Evolutionary conservation across 2,888 invertebrate species (phyloP).

Genomic region (Limenitis camilla): DNA sequence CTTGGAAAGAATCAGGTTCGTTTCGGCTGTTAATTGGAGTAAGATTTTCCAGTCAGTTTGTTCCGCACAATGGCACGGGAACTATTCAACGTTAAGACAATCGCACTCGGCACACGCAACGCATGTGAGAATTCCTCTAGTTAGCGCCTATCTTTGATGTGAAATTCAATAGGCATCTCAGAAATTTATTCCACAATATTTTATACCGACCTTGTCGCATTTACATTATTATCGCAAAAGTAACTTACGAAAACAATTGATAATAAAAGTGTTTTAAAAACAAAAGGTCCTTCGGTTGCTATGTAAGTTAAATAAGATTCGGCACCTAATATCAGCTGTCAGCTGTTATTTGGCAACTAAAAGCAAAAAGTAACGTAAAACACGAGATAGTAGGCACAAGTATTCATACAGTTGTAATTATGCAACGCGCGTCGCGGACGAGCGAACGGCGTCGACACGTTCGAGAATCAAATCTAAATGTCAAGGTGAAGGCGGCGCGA

Average conservation of each 20-base stretch:
- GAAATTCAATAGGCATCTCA: slow-evolving; percentile 11
- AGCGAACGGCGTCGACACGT: slow-evolving; percentile 51
- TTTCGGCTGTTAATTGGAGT: slow-evolving; percentile 52
- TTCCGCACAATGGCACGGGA: slow-evolving; percentile 50
- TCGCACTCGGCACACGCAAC: slow-evolving; percentile 27
- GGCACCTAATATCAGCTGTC: not conserved
- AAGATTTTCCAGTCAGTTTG: slow-evolving; percentile 52
- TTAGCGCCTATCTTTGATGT: slow-evolving; percentile 14
- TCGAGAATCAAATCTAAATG: slow-evolving; percentile 65
- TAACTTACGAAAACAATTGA: not conserved
- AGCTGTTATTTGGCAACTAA: slow-evolving; percentile 5
- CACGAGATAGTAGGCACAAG: slow-evolving; percentile 9
- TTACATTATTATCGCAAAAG: slow-evolving; percentile 1
- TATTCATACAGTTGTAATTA: slow-evolving; percentile 17
- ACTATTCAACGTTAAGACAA: slow-evolving; percentile 50
- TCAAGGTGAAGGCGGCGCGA: slow-evolving; percentile 66
- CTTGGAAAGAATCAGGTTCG: slow-evolving; percentile 34
- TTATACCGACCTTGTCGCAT: slow-evolving; percentile 8
- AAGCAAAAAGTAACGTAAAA: not conserved
- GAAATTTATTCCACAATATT: slow-evolving; percentile 4
- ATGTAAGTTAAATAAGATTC: not conserved
- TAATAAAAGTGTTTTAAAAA: too few species aligned
- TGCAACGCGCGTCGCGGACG: slow-evolving; percentile 29
- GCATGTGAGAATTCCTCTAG: slow-evolving; percentile 34
- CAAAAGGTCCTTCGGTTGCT: not conserved